phyloP scores from a whole-genome alignment of 2,113 vertebrate species.

The Heptranchias perlo region DNA sequence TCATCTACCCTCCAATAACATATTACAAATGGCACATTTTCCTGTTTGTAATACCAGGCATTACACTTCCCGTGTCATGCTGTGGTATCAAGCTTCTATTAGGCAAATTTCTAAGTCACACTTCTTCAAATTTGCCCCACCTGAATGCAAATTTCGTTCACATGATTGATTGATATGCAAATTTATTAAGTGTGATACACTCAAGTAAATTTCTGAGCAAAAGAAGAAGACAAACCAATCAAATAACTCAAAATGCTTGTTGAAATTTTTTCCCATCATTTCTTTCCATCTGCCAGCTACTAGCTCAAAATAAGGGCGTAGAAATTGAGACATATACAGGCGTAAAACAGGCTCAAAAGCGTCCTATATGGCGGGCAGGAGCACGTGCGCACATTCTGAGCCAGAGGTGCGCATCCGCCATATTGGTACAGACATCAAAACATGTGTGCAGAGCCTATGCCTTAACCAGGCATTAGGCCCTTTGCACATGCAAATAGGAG shows the following conservation, averaged over 20 bases:
- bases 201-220: neutral
- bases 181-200: neutral
- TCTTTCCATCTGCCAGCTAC: neutral
- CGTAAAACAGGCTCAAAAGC: no score
- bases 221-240: no score
- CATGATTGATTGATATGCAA: neutral
- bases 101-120: neutral
- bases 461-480: neutral
- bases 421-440: neutral
- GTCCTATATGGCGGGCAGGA: no score
- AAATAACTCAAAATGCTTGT: neutral
- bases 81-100: neutral
- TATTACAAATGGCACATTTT: neutral
- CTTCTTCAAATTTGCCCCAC: neutral
- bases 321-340: no score
- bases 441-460: neutral
- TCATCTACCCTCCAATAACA: neutral
- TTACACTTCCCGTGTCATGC: no score
- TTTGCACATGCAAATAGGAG: neutral
- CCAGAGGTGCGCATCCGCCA: no score
- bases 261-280: neutral
- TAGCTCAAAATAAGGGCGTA: no score
- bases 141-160: neutral
- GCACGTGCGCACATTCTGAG: no score
- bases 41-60: no score